These are phyloP conservation scores for Rhinogobius similis DNA, from an alignment of 2,113 vertebrate species.

Conservation along the genomic window DNA sequence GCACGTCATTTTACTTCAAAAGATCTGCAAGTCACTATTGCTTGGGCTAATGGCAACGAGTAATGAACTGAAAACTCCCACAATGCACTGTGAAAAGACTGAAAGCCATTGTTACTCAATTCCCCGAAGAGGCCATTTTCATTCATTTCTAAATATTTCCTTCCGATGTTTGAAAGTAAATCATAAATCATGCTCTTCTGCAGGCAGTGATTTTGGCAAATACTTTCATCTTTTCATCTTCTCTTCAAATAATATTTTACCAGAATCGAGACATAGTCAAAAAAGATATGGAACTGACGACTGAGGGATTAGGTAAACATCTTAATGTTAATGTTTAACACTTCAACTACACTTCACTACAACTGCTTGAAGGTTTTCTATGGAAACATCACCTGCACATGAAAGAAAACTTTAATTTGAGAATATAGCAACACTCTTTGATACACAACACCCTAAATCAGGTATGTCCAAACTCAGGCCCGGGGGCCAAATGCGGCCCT, in stretches of 20 bases:
- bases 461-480: too few species aligned
- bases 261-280: not conserved
- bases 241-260: not conserved
- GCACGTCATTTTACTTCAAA: not conserved
- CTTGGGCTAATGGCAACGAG: not conserved
- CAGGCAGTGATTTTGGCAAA: not conserved
- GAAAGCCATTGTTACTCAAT: not conserved
- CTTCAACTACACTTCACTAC: too few species aligned
- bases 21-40: not conserved
- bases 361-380: too few species aligned
- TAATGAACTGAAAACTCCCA: conserved; percentile 5
- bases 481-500: too few species aligned
- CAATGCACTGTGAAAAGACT: not conserved
- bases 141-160: not conserved
- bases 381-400: too few species aligned
- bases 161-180: not conserved
- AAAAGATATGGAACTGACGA: too few species aligned
- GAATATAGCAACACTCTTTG: too few species aligned
- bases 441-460: too few species aligned
- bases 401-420: too few species aligned
- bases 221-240: too few species aligned
- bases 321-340: too few species aligned
- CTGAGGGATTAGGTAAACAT: too few species aligned
- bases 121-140: not conserved
- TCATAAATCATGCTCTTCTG: not conserved